Evolutionary conservation across 2,888 invertebrate species (phyloP).

Genomic region (Adineta ricciae): DNA sequence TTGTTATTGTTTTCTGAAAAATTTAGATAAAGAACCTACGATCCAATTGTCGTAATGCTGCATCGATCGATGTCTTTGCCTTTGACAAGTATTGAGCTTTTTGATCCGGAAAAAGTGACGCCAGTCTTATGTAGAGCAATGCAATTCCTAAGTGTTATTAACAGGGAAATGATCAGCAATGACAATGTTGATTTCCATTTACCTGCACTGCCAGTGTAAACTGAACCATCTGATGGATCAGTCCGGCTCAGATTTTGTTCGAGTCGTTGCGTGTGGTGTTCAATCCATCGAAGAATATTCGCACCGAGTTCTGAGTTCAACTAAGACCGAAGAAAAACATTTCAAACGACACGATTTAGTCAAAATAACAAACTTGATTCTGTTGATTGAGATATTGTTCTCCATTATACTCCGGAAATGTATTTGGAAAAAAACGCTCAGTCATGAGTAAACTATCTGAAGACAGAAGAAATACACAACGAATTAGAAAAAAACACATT

Average conservation of each 20-base stretch:
- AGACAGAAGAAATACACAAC: not conserved
- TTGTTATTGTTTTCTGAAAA: not conserved
- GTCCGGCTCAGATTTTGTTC: not conserved
- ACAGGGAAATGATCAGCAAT: not conserved
- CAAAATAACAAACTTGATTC: not conserved
- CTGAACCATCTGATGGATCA: not conserved
- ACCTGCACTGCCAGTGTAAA: slow-evolving; percentile 3
- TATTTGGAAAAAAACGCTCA: not conserved
- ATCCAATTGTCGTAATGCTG: not conserved
- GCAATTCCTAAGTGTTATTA: not conserved
- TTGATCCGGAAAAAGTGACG: not conserved
- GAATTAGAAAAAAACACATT: not conserved
- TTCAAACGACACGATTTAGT: not conserved
- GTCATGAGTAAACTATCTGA: not conserved
- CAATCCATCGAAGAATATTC: not conserved
- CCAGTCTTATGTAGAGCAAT: not conserved
- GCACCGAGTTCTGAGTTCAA: not conserved
- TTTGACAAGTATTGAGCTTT: not conserved
- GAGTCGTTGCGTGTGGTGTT: not conserved
- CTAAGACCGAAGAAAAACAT: not conserved
- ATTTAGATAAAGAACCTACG: not conserved
- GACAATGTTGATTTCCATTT: not conserved
- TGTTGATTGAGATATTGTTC: not conserved
- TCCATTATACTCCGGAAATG: not conserved
- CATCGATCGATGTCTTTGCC: not conserved